Evolutionary conservation across 2,797 vertebrate genomes (phyloP).

Genomic region (Anomalospiza imberbis): DNA sequence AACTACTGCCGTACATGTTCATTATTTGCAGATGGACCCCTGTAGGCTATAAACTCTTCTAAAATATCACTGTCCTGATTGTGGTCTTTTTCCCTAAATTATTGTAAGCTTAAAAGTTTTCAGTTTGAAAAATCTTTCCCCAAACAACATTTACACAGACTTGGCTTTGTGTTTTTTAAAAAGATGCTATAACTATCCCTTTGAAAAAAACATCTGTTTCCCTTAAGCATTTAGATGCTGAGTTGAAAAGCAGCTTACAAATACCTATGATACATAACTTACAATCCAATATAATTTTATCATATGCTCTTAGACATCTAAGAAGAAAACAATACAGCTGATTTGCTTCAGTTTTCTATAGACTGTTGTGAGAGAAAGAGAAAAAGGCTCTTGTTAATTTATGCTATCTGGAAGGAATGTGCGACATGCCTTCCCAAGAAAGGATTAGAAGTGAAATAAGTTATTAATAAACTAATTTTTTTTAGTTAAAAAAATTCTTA

Average conservation of each 20-base stretch:
- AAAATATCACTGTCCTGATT: background rate
- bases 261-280: background rate
- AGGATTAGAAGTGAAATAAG: background rate
- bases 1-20: background rate
- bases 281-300: background rate
- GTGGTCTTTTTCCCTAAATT: background rate
- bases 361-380: background rate
- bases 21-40: background rate
- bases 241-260: background rate
- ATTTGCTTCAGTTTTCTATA: background rate
- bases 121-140: background rate
- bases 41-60: background rate
- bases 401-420: background rate
- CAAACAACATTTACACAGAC: background rate
- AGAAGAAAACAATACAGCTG: background rate
- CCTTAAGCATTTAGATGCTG: background rate
- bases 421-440: background rate
- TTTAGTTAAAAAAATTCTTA: background rate
- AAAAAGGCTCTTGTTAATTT: background rate
- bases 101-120: background rate
- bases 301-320: background rate
- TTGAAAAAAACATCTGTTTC: background rate
- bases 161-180: background rate
- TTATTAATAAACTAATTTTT: conserved; percentile 8
- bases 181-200: background rate